These are phyloP conservation scores for Cranoglanis bouderius DNA, from an alignment of 2,113 vertebrate genomes.

Conservation along the genomic window DNA sequence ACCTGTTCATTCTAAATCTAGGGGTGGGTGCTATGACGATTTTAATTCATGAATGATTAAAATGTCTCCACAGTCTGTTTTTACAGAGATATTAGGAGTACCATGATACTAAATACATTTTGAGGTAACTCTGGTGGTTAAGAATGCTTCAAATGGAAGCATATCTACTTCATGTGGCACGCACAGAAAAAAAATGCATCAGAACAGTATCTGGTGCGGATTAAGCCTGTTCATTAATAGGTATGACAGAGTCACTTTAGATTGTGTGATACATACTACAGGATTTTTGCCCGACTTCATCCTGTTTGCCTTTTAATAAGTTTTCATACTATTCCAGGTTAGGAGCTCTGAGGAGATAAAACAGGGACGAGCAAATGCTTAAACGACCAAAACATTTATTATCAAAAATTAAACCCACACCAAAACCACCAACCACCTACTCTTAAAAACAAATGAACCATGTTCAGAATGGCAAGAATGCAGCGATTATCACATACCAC, in stretches of 20 bases:
- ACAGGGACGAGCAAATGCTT: not conserved
- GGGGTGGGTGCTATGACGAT: no score
- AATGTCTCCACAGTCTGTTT: not conserved
- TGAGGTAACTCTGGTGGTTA: not conserved
- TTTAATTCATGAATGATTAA: not conserved
- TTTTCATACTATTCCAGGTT: not conserved
- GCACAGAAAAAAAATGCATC: not conserved
- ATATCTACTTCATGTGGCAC: no score
- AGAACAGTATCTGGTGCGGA: not conserved
- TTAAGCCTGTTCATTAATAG: not conserved
- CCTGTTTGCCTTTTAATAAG: not conserved
- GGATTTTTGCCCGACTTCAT: not conserved
- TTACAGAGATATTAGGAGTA: not conserved
- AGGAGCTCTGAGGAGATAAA: not conserved
- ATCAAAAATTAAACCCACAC: not conserved
- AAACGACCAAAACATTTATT: not conserved
- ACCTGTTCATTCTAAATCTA: not conserved
- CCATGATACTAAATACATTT: not conserved
- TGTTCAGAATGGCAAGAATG: not conserved
- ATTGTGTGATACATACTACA: not conserved
- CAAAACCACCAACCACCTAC: not conserved
- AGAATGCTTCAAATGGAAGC: no score
- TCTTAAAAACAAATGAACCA: not conserved
- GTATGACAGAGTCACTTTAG: not conserved
- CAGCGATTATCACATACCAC: not conserved